Evolutionary conservation across 2,888 invertebrate species (phyloP), one percentile per base, ranked within the genome.

Genomic region (Augochlorella aurata): DNA sequence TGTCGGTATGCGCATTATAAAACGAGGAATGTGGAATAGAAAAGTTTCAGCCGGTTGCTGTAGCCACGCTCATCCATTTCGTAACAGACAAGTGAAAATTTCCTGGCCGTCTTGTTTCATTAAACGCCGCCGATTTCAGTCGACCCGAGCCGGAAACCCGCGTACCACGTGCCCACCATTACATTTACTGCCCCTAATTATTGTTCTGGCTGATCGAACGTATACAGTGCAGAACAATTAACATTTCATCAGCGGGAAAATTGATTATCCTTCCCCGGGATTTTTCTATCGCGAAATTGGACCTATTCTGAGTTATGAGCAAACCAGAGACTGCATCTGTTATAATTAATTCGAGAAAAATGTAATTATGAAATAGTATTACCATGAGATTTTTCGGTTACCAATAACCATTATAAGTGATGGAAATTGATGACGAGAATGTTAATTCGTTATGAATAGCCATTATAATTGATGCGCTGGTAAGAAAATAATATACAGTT

Each of bases 51-150:
- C 44, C 12, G 52, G 58, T 58, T 38, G 65, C 24, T 14, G 38
- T 67, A 49, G 70, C 58, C 65, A 68, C 67, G 67, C 29, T 14
- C 61, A 18, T 65, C 63, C 49, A 79, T 75, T 75, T 82, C 75
- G 61, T 74, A 81, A 78, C 78, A 18, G 29, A n/a, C 61, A 9
- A 80, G 75, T 75, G 75, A 80, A 72, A 82, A 79, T 82, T 76
- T 61, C 70, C 81, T 72, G 61, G 52, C 63, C 70, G 70, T 75
- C 76, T 12, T 72, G 76, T 81, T 66, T 50, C 65, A 74, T 82
- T 82, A 80, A 80, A 80, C 72, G 45, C 29, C 47, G 14, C 54
- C n/a, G 44, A 61, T 70, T 81, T 54, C 29, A n/a, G 68, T 74
- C 44, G 47, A 38, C 18, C 50, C 50, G 65, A 58, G 21, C 14